Percentiles rank a stretch among this genome's conserved stretches.
Evolutionary conservation across 2,888 invertebrate genomes (phyloP).

Genomic region (Xestia c-nigrum): DNA sequence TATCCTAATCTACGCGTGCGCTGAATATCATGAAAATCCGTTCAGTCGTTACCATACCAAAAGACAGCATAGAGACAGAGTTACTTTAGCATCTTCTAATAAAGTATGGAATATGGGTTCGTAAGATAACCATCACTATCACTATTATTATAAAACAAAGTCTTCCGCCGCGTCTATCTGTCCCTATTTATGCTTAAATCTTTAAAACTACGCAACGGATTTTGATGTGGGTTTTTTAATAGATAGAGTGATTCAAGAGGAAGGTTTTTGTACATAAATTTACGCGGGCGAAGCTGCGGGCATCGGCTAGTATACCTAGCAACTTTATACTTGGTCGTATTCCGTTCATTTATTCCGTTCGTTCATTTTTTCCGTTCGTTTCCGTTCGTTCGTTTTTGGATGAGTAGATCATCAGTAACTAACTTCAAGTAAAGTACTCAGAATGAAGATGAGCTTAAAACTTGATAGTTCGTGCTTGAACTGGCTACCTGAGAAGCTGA

Average conservation of each 20-base stretch:
- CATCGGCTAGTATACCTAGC: too few species aligned
- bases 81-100: neutral
- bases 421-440: slow-evolving; percentile 13
- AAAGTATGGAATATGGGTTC: neutral
- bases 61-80: neutral
- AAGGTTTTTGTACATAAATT: too few species aligned
- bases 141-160: too few species aligned
- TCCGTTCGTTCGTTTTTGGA: too few species aligned
- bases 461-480: slow-evolving; percentile 24
- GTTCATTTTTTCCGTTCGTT: too few species aligned
- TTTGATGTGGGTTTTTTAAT: too few species aligned
- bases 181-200: too few species aligned
- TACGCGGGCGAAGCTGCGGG: too few species aligned
- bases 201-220: too few species aligned
- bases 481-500: slow-evolving; percentile 22
- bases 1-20: neutral
- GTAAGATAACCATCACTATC: neutral
- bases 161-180: too few species aligned
- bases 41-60: neutral
- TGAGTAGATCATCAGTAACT: slow-evolving; percentile 3
- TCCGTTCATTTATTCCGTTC: too few species aligned
- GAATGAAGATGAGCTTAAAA: slow-evolving; percentile 26
- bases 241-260: too few species aligned
- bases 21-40: neutral
- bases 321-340: neutral